phyloP scores from a whole-genome alignment of 92 coral and sea anemone species.

The Epizoanthus fatuus region DNA sequence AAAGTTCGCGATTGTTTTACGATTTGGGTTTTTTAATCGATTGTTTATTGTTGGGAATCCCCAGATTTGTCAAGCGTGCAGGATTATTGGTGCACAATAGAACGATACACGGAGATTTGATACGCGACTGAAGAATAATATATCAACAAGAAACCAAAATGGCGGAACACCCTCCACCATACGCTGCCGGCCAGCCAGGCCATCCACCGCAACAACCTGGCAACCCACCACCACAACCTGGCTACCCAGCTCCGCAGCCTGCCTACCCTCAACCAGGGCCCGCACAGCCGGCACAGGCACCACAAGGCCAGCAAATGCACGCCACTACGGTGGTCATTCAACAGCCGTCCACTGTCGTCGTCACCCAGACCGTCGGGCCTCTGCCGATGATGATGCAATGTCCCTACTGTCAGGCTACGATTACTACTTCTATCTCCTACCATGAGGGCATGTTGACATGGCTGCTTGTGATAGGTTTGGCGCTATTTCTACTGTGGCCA shows the following conservation, averaged over 20 bases:
- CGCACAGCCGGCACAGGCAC: not conserved
- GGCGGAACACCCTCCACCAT: conserved; percentile 45
- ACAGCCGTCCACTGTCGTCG: conserved; percentile 40
- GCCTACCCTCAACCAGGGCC: conserved; percentile 20
- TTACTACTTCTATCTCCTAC: conserved; percentile 58
- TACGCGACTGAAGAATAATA: too few species aligned
- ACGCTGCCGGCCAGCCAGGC: conserved; percentile 8
- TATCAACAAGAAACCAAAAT: conserved; percentile 19
- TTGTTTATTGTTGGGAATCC: too few species aligned
- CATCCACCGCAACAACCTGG: conserved; percentile 19
- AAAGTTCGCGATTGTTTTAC: too few species aligned
- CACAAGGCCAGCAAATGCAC: conserved; percentile 4
- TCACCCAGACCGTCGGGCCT: conserved; percentile 42
- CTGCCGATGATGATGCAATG: conserved; percentile 62
- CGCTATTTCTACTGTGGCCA: conserved; percentile 32
- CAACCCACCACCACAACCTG: not conserved
- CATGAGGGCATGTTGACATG: conserved; percentile 63
- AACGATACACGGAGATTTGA: too few species aligned
- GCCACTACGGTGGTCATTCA: conserved; percentile 42
- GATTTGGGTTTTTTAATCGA: too few species aligned
- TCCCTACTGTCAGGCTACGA: conserved; percentile 59
- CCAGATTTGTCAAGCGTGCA: too few species aligned
- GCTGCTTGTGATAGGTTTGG: conserved; percentile 37
- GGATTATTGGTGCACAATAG: too few species aligned
- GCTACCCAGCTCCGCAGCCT: conserved; percentile 26